Base-by-base conservation (phyloP, 1,140 invertebrate species). In the Stenopsyche tienmushanensis region DNA sequence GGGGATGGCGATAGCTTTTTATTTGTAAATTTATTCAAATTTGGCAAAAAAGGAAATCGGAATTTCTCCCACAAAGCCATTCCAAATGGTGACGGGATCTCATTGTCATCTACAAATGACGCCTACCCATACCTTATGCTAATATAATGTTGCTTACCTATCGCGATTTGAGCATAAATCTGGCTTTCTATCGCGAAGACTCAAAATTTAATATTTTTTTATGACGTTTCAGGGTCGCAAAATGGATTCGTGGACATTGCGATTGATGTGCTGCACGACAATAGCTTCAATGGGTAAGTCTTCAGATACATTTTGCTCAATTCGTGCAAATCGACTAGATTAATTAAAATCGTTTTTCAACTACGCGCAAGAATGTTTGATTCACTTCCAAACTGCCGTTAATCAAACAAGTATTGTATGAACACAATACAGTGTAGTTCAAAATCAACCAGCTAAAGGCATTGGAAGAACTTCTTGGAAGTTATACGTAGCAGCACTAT, bases 1-100 rank as follows among this genome's bases (percentile, higher is more conserved):
- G 41, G 18, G 54, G 42, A 18, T 21, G n/a, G 57, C 23, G 57
- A 45, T 60, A 29, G 57, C 57, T 60, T 60, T 60, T 60, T 60
- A 60, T 60, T 60, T 60, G 57, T 60, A 60, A 60, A 60, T 60
- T 60, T 60, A 60, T 60, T 60, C 57, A 60, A 60, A 60, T 60
- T 60, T 60, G 57, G 41, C 57, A 60, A 60, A 60, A 42, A 60
- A 47, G 42, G 23, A 47, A 60, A 47, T 47, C 57, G 57, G 29
- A 60, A 60, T 60, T 47, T 29, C n/a, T 23, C 23, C 44, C n/a
- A 57, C 39, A 53, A 53, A 26, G 24, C 24, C 50, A 7, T 18
- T n/a, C 23, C 52, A 18, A 21, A 24, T 23, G 55, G 29, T 58
- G 55, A 58, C 55, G 55, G 55, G 55, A 41, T 58, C 55, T 58